Evolutionary conservation across 2,797 vertebrate species (phyloP), one percentile per base, ranked within the genome.

Genomic region (Silurus aristotelis): DNA sequence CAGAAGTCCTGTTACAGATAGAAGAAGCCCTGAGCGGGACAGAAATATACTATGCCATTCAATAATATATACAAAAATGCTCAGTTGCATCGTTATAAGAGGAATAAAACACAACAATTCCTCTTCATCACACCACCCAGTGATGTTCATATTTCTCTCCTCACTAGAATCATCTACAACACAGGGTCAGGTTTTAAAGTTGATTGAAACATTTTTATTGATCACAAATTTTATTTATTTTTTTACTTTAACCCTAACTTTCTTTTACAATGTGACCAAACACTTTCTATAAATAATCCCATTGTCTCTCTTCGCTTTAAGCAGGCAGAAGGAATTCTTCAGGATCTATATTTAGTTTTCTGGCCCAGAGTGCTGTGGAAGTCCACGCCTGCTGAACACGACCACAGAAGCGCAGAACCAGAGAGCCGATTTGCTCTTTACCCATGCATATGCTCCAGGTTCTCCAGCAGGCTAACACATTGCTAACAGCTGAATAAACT

Each of bases 401-500:
- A 60, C 73, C 73, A n/a, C 67, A 80, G 75, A 87, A 82, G n/a
- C 76, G 55, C 72, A 70, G 75, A 64, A 25, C 38, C 71, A 83
- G 84, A 55, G 64, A 10, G 75, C 27, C 85, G 83, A 83, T 89
- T 84, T 84, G 80, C 84, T 46, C 76, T 83, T 70, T 13, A 79
- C 38, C 61, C 87, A 61, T 76, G 81, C 87, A 61, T 76, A 78
- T 71, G 70, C 76, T 82, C 66, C 84, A 84, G 84, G 66, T 80
- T 84, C 84, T 82, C 82, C 73, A 56, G 88, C 71, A 83, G 82
- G 8, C 71, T 79, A 61, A 72, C 87, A 72, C 79, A 84, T 86
- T 85, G 85, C 84, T 80, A 87, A 84, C 87, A 90, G 87, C 88
- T 89, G 87, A 85, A 58, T 86, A 84, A 86, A 88, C 87, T 61